Evolutionary conservation across 2,888 invertebrate genomes (phyloP), one percentile per base, ranked within the genome.

Genomic region (Ecdyonurus torrentis): DNA sequence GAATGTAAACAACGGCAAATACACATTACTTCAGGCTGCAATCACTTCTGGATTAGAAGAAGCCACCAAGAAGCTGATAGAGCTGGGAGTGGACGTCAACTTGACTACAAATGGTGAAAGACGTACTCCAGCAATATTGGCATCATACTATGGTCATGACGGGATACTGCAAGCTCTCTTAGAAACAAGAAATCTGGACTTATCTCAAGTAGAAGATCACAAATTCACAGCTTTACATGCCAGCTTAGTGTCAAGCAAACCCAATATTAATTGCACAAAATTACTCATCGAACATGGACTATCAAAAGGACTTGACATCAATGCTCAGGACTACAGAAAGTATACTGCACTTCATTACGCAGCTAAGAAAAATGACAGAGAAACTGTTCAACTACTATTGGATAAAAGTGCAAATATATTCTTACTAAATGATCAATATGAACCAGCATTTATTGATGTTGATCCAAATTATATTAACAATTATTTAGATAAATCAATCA

Each of bases 321-420:
- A 87, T 69, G 79, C 81, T 67, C 71, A 74, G 18, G 85, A 85
- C 70, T 70, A 76, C 5, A 83, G 83, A 69, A 81, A 83, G 22
- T 85, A 85, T 66, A 85, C 86, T 23, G 83, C 86, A 0, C 73
- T 91, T 25, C 89, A 90, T 74, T 69, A 68, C 62, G 69, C 69
- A n/a, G 69, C 67, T 2, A 65, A 65, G 10, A 37, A 61, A 7
- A n/a, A 22, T 22, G 7, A 20, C 1, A 52, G 52, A 52, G 59
- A 63, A 1, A 63, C 52, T 23, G 59, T 63, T 19, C 22, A 58
- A 15, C n/a, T 82, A 60, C 75, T 91, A 59, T 74, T 91, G 10
- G 76, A 82, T 61, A 78, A 80, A 62, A 89, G 89, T 20, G 87
- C 89, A 15, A 89, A 87, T 70, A 79, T 91, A 25, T 88, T 87